Conservation (phyloP, 2,113 vertebrate genomes). For the Pterocles burchelli region DNA sequence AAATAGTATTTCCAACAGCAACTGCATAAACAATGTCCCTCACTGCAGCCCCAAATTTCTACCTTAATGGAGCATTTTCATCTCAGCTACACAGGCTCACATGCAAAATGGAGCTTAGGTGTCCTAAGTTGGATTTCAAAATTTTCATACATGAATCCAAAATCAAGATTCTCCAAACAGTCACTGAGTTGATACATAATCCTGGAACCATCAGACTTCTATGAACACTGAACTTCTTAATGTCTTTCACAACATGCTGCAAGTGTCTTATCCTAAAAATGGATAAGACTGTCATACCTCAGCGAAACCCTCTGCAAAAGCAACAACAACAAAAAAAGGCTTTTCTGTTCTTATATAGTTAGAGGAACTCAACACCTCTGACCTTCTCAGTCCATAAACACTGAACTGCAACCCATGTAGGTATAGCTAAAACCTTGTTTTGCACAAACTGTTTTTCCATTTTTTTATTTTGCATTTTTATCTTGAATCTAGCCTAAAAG, state of each 20-base stretch:
- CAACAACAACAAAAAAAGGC: background rate
- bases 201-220: background rate
- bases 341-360: background rate
- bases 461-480: background rate
- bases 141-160: background rate
- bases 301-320: background rate
- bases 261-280: background rate
- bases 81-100: background rate
- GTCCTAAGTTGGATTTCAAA: background rate
- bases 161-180: background rate
- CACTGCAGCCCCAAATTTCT: background rate
- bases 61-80: background rate
- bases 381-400: background rate
- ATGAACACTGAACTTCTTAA: background rate
- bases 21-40: background rate
- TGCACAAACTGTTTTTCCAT: background rate
- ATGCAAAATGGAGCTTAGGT: background rate
- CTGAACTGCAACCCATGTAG: background rate
- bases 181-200: background rate
- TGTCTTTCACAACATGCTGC: background rate
- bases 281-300: background rate
- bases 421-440: background rate
- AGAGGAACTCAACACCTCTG: background rate
- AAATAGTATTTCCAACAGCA: background rate
- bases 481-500: background rate